Base-by-base conservation (phyloP, 2,113 vertebrate genomes). In the Candoia aspera region DNA sequence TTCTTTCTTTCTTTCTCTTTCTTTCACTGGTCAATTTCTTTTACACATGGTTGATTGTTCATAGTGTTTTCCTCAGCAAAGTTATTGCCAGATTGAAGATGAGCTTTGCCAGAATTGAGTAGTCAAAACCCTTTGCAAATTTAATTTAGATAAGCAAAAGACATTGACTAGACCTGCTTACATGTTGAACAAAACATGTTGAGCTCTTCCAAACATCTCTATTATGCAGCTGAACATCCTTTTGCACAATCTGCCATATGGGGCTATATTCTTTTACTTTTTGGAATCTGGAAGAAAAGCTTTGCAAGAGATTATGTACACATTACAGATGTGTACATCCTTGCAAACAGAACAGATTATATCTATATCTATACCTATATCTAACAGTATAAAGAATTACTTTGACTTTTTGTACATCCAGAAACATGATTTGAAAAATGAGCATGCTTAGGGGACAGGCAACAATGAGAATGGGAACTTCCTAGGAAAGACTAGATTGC, bases 1-100 rank as follows among this genome's bases (percentile, higher is more conserved):
- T 33, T 85, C 19, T 23, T 4, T 6, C n/a, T 12, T 46, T 33
- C 8, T 12, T 46, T 33, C 8, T n/a, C n/a, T n/a, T n/a, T n/a
- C n/a, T n/a, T n/a, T n/a, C n/a, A n/a, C n/a, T n/a, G n/a, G n/a
- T 64, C 58, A 91, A 13, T 59, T 91, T 91, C 59, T 84, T 86
- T 21, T 59, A 42, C 49, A 53, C 58, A 86, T 62, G n/a, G 73
- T 87, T 15, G 57, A 64, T 87, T 55, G 3, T 68, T 91, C n/a
- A 29, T 10, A 29, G 84, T 33, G 49, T n/a, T 73, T 91, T 73
- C 84, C 73, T 73, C 29, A 91, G 58, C 58, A 54, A 91, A n/a
- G 84, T 54, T 64, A 37, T 86, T 68, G 90, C n/a, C 58, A 37
- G n/a, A 49, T 49, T 37, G 42, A 68, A 49, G 90, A 60, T 13